Percentiles rank a stretch among this genome's conserved stretches.
Conservation (phyloP, 2,113 vertebrate species). For the Tiliqua scincoides region DNA sequence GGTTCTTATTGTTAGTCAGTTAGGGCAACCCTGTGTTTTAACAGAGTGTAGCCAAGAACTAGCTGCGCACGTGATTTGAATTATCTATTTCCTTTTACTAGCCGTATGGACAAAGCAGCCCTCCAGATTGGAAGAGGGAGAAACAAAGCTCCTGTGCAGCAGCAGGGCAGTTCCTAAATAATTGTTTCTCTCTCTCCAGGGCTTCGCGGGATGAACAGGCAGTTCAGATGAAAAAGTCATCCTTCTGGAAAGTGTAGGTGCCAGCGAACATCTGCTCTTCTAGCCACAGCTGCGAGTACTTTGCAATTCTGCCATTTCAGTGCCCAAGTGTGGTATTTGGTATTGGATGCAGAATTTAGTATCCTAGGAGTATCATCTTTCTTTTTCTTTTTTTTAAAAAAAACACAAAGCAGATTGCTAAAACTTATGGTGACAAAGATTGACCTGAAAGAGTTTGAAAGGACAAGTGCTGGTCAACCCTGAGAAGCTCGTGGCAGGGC, state of each 20-base stretch:
- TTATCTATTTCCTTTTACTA: neutral
- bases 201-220: slow-evolving; percentile 28
- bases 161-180: too few relatives aligned
- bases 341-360: too few relatives aligned
- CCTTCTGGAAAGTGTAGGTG: slow-evolving; percentile 57
- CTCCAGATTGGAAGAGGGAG: neutral
- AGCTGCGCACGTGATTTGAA: too few relatives aligned
- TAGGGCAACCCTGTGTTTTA: neutral
- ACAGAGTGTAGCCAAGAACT: neutral
- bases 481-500: neutral
- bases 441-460: neutral
- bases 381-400: neutral
- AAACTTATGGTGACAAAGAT: neutral
- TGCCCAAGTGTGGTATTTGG: neutral
- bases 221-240: slow-evolving; percentile 54
- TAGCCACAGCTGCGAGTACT: neutral
- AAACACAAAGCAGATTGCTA: neutral
- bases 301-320: neutral
- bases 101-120: neutral
- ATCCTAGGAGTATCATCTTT: neutral
- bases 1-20: neutral
- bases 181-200: slow-evolving; percentile 6
- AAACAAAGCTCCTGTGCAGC: too few relatives aligned
- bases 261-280: neutral
- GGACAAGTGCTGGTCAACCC: neutral